Evolutionary conservation across 2,888 invertebrate genomes (phyloP), one percentile per base, ranked within the genome.

Genomic region (Platycheirus rosarum): DNA sequence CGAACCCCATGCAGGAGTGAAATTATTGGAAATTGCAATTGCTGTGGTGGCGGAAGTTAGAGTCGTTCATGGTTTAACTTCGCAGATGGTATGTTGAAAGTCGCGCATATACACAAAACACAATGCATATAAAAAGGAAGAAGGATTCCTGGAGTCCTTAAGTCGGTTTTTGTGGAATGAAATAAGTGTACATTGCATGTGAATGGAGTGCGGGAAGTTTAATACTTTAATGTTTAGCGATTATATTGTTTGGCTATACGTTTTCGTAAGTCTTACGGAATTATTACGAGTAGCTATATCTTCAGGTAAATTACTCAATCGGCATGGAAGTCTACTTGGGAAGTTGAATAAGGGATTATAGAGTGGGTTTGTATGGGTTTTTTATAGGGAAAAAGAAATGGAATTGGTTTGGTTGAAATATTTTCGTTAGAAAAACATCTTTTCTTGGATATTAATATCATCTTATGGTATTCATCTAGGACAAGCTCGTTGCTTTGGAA

Each of bases 21-120:
- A 82, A 77, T 82, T 82, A 82, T 82, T 82, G 82, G 71, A 82
- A 82, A 82, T 82, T 82, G 76, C 82, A 77, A 77, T 76, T 68
- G 76, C 76, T 62, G 66, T 82, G 55, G 68, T 68, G 62, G 55
- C 77, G 76, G 76, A 77, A 82, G 82, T 63, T 77, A 77, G 71
- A 76, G 76, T 77, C 82, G 57, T 71, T 77, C 66, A 63, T 82
- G 82, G 76, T 82, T 77, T 77, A 73, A 82, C 77, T 82, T 82
- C 51, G 71, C 66, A 82, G 76, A 82, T 82, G 66, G 82, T 49
- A 82, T 76, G 71, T 76, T 35, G 46, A 66, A 75, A 66, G 62
- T 70, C 49, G 70, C 57, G 63, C 18, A 62, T 55, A 37, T 26
- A 26, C 3, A 26, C n/a, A n/a, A 26, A 26, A 48, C 26, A 70